Percentiles rank a stretch among this genome's conserved stretches.
Evolutionary conservation across 2,797 vertebrate genomes (phyloP).

Genomic region (Tokudaia tokunoshimensis): DNA sequence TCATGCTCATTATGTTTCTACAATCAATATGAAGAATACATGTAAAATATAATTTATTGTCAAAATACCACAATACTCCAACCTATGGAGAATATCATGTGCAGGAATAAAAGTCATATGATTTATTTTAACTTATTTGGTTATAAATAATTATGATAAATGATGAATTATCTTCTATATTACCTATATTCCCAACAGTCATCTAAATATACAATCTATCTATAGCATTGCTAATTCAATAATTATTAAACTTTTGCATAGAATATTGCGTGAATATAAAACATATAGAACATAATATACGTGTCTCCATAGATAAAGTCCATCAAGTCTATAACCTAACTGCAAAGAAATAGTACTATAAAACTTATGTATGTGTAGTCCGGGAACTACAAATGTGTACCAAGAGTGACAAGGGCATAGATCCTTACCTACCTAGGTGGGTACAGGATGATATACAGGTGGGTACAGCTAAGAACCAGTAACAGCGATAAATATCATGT

Average conservation of each 20-base stretch:
- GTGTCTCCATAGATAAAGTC: neutral
- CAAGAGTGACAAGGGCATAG: neutral
- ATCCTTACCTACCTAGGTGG: neutral
- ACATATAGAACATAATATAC: neutral
- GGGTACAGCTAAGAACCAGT: neutral
- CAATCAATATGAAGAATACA: neutral
- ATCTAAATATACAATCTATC: neutral
- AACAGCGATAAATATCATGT: neutral
- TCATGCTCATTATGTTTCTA: neutral
- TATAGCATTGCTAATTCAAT: neutral
- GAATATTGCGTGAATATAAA: neutral
- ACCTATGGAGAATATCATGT: neutral
- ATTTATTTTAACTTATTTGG: neutral
- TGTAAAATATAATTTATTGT: constrained; percentile 9
- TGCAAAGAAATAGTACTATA: neutral
- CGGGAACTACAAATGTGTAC: neutral
- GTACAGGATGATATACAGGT: neutral
- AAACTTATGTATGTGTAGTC: neutral
- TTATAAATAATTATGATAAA: constrained; percentile 16
- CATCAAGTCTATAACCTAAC: neutral
- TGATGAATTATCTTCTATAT: neutral
- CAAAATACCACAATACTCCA: neutral
- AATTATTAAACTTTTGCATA: neutral
- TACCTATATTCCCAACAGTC: neutral
- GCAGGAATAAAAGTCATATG: neutral